Evolutionary conservation across 2,888 invertebrate genomes (phyloP), one percentile per base, ranked within the genome.

Genomic region (Ormyrus pomaceus): DNA sequence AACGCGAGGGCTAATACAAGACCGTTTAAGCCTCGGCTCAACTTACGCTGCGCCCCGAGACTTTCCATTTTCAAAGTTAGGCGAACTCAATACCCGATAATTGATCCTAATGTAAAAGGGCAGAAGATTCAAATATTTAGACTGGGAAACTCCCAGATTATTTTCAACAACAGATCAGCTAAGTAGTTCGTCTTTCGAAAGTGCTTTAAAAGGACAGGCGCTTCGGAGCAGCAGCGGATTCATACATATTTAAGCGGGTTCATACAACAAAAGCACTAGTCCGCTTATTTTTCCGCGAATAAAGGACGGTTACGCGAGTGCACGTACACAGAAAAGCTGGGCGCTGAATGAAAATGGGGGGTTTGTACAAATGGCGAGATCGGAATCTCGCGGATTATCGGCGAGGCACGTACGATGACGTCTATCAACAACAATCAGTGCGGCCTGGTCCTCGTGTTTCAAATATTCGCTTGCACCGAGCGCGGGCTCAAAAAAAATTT

Each of bases 361-460:
- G 56, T 13, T 4, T 11, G 51, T 46, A 74, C 68, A 69, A 73
- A 66, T 65, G 61, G 65, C 45, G 75, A 77, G 73, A 77, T 80
- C 77, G 81, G 83, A 85, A 85, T 84, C 80, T 82, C 78, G 66
- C 65, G 84, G 82, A 84, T 85, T 84, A 84, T 70, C 71, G 13
- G 69, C 59, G 46, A 71, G 75, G 81, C 84, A 84, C 84, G 85
- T 82, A 82, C 83, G 80, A 74, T 74, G 77, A 73, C 64, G 73
- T 56, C 77, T 77, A 80, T 80, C 81, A 75, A 75, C 75, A 65
- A 65, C 77, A 74, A 77, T 80, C 80, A 68, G 61, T n/a, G 65
- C 69, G 11, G 34, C 64, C 45, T 4, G 61, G 58, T 4, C 65
- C 74, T 65, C 65, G 58, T 81, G 77, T 81, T 81, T 77, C 81